Base-by-base conservation (phyloP, 2,797 vertebrate genomes). In the Sebastes taczanowskii region DNA sequence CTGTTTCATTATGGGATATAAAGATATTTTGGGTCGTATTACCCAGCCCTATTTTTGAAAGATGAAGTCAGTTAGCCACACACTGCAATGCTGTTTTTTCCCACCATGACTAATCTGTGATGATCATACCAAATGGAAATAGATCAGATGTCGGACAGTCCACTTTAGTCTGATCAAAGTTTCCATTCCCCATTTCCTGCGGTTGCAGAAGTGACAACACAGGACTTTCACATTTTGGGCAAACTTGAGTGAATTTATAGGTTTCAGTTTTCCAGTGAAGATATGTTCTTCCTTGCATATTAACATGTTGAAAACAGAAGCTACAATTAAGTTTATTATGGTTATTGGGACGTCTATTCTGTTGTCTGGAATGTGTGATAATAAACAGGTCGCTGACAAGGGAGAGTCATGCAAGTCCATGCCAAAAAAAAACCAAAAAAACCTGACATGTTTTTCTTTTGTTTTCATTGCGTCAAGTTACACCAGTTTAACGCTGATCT, bases 401-500 rank as follows among this genome's bases (percentile, higher is more conserved):
- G 6, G 30, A 55, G 22, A 8, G 6, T 32, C 32, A 62, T 34
- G n/a, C 77, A 65, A 55, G 25, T 25, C 66, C 1, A 11, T 8
- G 49, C 49, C 49, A 27, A 59, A 59, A 29, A 18, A 0, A 25
- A 52, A 18, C n/a, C n/a, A 29, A 63, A 62, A 78, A 34, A 63
- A 63, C 74, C 9, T 1, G 42, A 20, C 68, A 42, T 32, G 65
- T 67, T 79, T 75, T 73, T 20, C 14, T 67, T 77, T 59, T 86
- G 85, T 90, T 92, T 84, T 84, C 68, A 78, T 49, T 10, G 77
- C 80, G 73, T 82, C 35, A 38, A 79, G 69, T 88, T 79, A 13
- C 18, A 53, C 62, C 80, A 74, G 74, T 90, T 92, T 70, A 86
- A 88, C 82, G 69, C 84, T 4, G 30, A 83, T 83, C 82, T 74